Evolutionary conservation across 2,888 invertebrate genomes (phyloP).

Genomic region (Onthophagus sagittarius): DNA sequence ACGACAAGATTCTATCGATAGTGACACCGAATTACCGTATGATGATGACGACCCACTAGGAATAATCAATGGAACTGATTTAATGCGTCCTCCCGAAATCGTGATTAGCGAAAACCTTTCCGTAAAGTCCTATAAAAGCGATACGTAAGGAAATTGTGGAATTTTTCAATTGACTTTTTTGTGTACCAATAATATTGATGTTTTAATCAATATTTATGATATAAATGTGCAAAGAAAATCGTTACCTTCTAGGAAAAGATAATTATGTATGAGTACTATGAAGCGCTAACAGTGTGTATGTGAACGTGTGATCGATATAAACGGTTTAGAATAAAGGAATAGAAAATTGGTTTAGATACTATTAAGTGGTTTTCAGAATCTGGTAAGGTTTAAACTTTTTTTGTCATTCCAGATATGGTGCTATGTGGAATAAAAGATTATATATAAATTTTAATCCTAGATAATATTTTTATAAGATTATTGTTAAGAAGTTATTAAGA

Average conservation of each 20-base stretch:
- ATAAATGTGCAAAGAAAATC: not conserved
- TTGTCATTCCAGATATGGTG: too few species aligned
- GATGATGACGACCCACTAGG: constrained; percentile 8
- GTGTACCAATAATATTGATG: constrained; percentile 5
- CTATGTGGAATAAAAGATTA: too few species aligned
- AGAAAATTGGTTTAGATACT: too few species aligned
- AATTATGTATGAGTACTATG: not conserved
- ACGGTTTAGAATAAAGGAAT: not conserved
- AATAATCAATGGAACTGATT: constrained; percentile 11
- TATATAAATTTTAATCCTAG: too few species aligned
- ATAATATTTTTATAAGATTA: too few species aligned
- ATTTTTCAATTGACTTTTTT: not conserved
- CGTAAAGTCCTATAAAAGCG: constrained; percentile 23
- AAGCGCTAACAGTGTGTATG: not conserved
- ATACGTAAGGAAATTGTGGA: constrained; percentile 11
- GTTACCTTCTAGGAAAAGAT: not conserved
- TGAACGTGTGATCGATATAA: not conserved
- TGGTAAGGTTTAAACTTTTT: too few species aligned
- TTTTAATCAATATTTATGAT: constrained; percentile 11
- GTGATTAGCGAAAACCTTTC: constrained; percentile 24
- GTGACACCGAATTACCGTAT: constrained; percentile 14
- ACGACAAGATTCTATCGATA: not conserved
- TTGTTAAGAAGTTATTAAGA: too few species aligned
- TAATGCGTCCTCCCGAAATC: constrained; percentile 21
- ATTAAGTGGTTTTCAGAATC: too few species aligned